These are phyloP conservation scores for Serrognathus titanus DNA, from an alignment of 2,888 invertebrate genomes.

Conservation along the genomic window DNA sequence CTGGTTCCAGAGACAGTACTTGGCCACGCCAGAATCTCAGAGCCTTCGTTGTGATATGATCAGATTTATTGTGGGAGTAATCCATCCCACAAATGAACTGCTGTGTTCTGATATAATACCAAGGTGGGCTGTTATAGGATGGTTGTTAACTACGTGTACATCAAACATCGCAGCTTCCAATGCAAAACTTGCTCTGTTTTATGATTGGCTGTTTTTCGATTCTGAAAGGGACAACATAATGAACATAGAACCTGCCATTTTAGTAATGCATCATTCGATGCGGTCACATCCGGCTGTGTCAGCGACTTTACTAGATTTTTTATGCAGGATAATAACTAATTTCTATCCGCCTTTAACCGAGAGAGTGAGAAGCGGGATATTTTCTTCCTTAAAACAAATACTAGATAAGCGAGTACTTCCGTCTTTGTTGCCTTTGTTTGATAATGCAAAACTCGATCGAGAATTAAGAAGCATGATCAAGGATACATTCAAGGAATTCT, in stretches of 20 bases:
- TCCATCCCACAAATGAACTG: constrained; percentile 90
- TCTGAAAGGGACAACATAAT: constrained; percentile 89
- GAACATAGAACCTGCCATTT: constrained; percentile 92
- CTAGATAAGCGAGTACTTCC: constrained; percentile 88
- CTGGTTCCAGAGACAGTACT: constrained; percentile 90
- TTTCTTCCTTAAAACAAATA: constrained; percentile 78
- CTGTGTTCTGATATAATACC: constrained; percentile 93
- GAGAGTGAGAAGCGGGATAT: constrained; percentile 77
- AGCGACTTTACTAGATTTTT: constrained; percentile 84
- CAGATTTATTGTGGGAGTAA: constrained; percentile 88
- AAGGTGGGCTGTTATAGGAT: constrained; percentile 92
- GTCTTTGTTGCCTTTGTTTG: constrained; percentile 82
- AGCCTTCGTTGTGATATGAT: constrained; percentile 89
- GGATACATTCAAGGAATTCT: constrained; percentile 91
- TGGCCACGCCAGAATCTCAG: constrained; percentile 88
- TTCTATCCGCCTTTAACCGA: constrained; percentile 78
- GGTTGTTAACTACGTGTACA: constrained; percentile 88
- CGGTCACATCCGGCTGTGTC: constrained; percentile 87
- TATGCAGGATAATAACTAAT: constrained; percentile 86
- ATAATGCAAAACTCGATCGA: constrained; percentile 81
- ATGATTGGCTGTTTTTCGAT: constrained; percentile 92
- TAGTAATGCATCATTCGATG: constrained; percentile 93
- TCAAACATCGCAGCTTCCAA: constrained; percentile 85
- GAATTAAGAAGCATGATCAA: constrained; percentile 80
- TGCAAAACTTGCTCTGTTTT: constrained; percentile 87